A percentile compares a stretch with the other conserved stretches of the same genome.
Conservation (phyloP, 1,140 invertebrate species). For the Pseudomyrmex gracilis region DNA sequence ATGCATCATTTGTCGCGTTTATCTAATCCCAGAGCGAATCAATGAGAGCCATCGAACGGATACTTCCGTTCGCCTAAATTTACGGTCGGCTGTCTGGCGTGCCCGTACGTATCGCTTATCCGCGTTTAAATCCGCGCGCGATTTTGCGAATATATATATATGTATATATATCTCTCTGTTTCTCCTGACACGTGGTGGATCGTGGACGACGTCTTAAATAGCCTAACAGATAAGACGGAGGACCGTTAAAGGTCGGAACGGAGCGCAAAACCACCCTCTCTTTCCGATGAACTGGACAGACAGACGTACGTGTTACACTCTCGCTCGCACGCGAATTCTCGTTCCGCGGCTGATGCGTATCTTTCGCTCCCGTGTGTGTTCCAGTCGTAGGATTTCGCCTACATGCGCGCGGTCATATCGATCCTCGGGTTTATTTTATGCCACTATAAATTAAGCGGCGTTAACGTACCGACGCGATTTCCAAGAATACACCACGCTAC, state of each 20-base stretch:
- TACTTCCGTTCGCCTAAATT: conserved; percentile 37
- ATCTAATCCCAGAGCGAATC: conserved; percentile 51
- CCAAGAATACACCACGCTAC: conserved; percentile 39
- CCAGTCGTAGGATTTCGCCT: conserved; percentile 60
- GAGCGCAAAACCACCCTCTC: conserved; percentile 28
- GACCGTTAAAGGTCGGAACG: conserved; percentile 42
- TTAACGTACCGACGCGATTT: conserved; percentile 55
- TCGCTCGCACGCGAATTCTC: conserved; percentile 67
- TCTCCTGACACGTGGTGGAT: conserved; percentile 31
- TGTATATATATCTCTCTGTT: conserved; percentile 9
- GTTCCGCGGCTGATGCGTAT: conserved; percentile 65
- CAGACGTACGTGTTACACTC: not conserved
- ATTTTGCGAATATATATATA: conserved; percentile 41
- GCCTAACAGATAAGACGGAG: conserved; percentile 56
- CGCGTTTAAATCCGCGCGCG: conserved; percentile 18
- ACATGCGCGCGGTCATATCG: conserved; percentile 48
- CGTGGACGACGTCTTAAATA: conserved; percentile 61
- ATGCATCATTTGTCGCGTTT: conserved; percentile 58
- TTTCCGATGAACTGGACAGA: not conserved
- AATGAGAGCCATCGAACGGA: conserved; percentile 48
- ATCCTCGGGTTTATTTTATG: conserved; percentile 65
- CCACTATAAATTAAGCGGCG: conserved; percentile 62
- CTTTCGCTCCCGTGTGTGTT: conserved; percentile 61
- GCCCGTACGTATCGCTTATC: conserved; percentile 38
- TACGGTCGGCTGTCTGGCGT: conserved; percentile 29